Base-by-base conservation (phyloP, 2,113 vertebrate genomes). In the Periophthalmodon schlosseri region DNA sequence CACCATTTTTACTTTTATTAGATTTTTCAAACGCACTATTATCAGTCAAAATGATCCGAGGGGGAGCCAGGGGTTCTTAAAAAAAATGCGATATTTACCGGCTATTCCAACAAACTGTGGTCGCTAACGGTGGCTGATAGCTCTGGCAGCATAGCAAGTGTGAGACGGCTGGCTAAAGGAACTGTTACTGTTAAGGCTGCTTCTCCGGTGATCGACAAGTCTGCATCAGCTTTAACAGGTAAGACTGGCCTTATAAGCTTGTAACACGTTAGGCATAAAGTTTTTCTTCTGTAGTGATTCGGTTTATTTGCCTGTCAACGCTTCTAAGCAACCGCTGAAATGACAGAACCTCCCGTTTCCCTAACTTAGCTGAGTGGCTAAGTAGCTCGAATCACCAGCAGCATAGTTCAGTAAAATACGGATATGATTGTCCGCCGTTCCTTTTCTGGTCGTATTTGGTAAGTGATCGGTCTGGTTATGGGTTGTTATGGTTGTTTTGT, bases 301-400 rank as follows among this genome's bases (percentile, higher is more conserved):
- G 69, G 21, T 77, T 60, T 12, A 44, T 33, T 23, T 28, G 24
- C 64, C 44, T 83, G 81, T 87, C 79, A 80, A 11, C 7, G 66
- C 46, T 64, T 49, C 76, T 63, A 77, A 74, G 71, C 47, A 75
- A 73, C 4, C 64, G 69, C 34, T 24, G 8, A 52, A 65, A 44
- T 10, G 54, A 82, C 60, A 61, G 63, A 74, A 69, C 56, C 86
- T 49, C 69, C 56, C 69, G 70, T 77, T 7, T 83, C 58, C 73
- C 67, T 81, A 84, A 88, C 82, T 90, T 86, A 89, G 89, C 86
- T 81, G 67, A 54, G 54, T 69, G 72, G 85, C 86, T 85, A 65
- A 65, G 63, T 21, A 69, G 60, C 75, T 58, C 65, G 10, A 56
- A 57, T 54, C 52, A 69, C 34, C n/a, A 73, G 54, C 64, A 73